Conservation (phyloP, 1,140 invertebrate genomes). For the Drosophila ercepeae region DNA sequence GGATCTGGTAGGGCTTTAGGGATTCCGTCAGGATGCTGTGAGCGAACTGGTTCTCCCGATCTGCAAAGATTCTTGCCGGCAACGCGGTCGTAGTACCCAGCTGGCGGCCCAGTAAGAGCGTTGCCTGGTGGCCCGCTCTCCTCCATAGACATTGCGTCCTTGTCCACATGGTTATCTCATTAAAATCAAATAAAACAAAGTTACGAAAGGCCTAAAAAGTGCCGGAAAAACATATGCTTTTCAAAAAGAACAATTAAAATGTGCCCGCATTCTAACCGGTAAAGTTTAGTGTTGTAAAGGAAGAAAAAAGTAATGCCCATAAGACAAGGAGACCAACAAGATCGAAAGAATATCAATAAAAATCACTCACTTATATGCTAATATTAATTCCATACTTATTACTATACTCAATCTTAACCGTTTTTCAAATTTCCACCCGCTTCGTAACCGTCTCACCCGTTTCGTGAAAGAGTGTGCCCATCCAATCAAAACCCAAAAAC, state of each 20-base stretch:
- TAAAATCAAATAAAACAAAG: not conserved
- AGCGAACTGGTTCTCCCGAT: constrained; percentile 78
- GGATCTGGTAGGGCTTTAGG: constrained; percentile 69
- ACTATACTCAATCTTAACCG: too few relatives aligned
- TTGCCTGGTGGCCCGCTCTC: not conserved
- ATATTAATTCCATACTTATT: too few relatives aligned
- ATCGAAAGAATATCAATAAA: too few relatives aligned
- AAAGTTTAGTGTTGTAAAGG: too few relatives aligned
- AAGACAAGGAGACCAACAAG: too few relatives aligned
- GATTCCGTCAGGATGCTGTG: constrained; percentile 71
- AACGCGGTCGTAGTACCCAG: not conserved
- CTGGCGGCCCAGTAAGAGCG: constrained; percentile 1
- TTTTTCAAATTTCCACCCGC: too few relatives aligned
- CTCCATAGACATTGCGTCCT: constrained; percentile 28
- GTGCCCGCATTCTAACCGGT: not conserved
- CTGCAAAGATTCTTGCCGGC: constrained; percentile 45
- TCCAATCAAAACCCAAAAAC: too few relatives aligned
- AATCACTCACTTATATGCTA: too few relatives aligned
- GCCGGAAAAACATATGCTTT: constrained; percentile 9
- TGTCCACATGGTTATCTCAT: constrained; percentile 31
- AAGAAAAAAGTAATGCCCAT: too few relatives aligned
- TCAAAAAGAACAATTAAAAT: too few relatives aligned
- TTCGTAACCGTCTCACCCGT: too few relatives aligned
- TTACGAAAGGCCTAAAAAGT: constrained; percentile 26
- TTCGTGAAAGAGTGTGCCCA: too few relatives aligned